A percentile compares a stretch with the other conserved stretches of the same genome.
Evolutionary conservation across 53 echinoderm and acorn worm species (phyloP).

Genomic region (Mesocentrotus franciscanus): DNA sequence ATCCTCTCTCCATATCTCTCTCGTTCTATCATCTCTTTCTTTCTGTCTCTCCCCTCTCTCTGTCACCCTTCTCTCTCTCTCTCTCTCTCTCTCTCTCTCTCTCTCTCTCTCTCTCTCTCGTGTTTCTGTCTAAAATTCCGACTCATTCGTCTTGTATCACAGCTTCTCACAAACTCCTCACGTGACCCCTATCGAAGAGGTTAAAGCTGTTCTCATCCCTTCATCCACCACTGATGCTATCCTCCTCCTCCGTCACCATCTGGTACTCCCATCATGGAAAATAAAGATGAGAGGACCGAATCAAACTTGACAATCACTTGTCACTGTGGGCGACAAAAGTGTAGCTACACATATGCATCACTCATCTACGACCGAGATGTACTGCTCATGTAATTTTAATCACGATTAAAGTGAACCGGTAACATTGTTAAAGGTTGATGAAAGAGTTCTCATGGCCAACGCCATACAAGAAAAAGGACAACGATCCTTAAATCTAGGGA

Average conservation of each 20-base stretch:
- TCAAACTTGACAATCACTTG: slow-evolving; percentile 15
- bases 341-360: slow-evolving; percentile 30
- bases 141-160: neutral
- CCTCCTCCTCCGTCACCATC: neutral
- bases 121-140: no score
- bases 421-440: no score
- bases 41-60: neutral
- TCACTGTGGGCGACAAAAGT: slow-evolving; percentile 20
- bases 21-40: neutral
- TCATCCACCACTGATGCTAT: neutral
- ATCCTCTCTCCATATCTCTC: neutral
- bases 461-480: neutral
- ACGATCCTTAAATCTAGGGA: neutral
- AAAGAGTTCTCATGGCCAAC: neutral
- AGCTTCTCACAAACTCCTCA: neutral
- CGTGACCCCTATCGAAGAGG: slow-evolving; percentile 12
- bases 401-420: no score
- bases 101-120: neutral
- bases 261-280: neutral
- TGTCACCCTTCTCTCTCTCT: neutral
- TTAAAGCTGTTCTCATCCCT: neutral
- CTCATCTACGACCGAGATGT: neutral
- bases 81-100: slow-evolving; percentile 17
- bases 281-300: slow-evolving; percentile 31
- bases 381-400: slow-evolving; percentile 28